phyloP scores from a whole-genome alignment of 64 coral and sea anemone genomes.

The Porites lutea region DNA sequence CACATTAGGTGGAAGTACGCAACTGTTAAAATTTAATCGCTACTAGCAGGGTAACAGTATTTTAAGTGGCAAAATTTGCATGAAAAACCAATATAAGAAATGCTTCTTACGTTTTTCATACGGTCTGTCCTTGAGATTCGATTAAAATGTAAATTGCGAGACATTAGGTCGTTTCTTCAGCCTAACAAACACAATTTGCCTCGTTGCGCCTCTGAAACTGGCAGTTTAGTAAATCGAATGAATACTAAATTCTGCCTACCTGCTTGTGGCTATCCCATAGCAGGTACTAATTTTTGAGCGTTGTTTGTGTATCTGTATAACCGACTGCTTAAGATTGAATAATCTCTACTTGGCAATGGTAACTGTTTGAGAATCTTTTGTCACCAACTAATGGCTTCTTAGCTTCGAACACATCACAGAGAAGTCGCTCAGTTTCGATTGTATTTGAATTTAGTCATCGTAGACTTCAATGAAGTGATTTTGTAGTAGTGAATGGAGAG shows the following conservation, averaged over 20 bases:
- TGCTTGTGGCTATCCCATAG: neutral
- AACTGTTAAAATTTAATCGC: slow-evolving; percentile 39
- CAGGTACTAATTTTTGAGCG: slow-evolving; percentile 7
- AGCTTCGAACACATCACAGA: too few species aligned
- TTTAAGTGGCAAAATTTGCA: slow-evolving; percentile 16
- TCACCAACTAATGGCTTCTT: too few species aligned
- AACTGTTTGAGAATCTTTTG: too few species aligned
- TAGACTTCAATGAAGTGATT: too few species aligned
- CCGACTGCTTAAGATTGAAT: too few species aligned
- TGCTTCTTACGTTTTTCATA: slow-evolving; percentile 19
- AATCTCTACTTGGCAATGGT: neutral
- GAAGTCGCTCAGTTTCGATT: too few species aligned
- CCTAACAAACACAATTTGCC: neutral
- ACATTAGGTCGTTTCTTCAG: neutral
- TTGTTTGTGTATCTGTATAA: neutral
- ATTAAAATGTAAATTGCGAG: neutral
- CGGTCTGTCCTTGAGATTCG: slow-evolving; percentile 4
- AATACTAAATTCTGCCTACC: neutral
- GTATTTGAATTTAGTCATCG: too few species aligned
- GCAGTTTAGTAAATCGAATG: neutral
- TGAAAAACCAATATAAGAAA: neutral
- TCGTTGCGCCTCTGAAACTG: too few species aligned
- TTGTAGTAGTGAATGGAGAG: too few species aligned
- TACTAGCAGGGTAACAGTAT: neutral
- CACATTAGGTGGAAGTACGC: neutral